These are phyloP conservation scores for Chrysemys picta DNA, from an alignment of 2,113 vertebrate genomes.

Conservation along the genomic window DNA sequence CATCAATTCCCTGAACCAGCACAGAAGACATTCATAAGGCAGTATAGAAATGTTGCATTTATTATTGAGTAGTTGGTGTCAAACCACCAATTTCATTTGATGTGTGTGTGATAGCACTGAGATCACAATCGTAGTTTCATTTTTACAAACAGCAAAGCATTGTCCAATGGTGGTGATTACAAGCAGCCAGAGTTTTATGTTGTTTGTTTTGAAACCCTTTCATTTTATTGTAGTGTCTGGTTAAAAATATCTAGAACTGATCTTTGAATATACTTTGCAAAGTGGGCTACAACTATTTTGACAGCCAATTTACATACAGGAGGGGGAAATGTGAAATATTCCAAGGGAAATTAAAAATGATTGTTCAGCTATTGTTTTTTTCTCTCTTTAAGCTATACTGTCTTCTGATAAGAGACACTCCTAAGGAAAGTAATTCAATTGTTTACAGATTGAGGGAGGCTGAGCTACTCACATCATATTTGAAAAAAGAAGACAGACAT, in stretches of 20 bases:
- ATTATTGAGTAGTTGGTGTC: accelerated
- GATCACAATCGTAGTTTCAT: not conserved
- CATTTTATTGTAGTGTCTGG: accelerated
- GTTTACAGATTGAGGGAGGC: not conserved
- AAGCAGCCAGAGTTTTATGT: accelerated
- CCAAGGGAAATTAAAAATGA: not conserved
- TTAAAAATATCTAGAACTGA: accelerated
- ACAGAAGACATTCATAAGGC: not conserved
- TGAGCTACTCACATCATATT: not conserved
- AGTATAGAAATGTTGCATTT: accelerated
- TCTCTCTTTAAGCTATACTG: not conserved
- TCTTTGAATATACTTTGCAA: not conserved
- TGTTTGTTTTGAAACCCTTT: not conserved
- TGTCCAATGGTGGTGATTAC: not conserved
- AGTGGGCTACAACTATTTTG: not conserved
- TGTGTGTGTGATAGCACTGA: accelerated
- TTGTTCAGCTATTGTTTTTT: not conserved
- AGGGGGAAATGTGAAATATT: not conserved
- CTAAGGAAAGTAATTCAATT: not conserved
- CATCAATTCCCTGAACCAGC: not conserved
- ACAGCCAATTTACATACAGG: not conserved
- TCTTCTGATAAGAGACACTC: not conserved
- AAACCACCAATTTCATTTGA: accelerated
- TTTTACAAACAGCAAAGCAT: accelerated
- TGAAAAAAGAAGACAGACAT: not conserved